These are phyloP conservation scores for Stenichneumon culpator DNA, from an alignment of 2,888 invertebrate genomes.

Conservation along the genomic window DNA sequence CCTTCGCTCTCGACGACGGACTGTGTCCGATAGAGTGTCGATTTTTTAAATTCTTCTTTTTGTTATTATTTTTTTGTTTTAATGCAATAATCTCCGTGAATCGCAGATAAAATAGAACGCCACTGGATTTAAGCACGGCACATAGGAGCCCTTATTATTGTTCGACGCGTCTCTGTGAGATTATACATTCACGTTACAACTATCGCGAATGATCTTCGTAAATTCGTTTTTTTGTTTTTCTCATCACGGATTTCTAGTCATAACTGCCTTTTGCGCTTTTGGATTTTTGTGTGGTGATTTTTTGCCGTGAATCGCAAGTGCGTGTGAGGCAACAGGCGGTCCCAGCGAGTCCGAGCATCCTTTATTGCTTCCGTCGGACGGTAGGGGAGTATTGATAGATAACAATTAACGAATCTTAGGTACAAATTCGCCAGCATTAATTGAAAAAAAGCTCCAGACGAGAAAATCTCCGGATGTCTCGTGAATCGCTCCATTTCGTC, in stretches of 20 bases:
- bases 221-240: conserved; percentile 66
- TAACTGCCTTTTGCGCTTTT: conserved; percentile 18
- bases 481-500: conserved; percentile 36
- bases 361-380: background rate
- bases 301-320: conserved; percentile 28
- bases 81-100: conserved; percentile 12
- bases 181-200: conserved; percentile 82
- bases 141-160: conserved; percentile 71
- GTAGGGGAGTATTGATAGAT: background rate
- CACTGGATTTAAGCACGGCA: conserved; percentile 73
- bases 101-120: conserved; percentile 60
- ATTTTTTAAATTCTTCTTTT: conserved; percentile 65
- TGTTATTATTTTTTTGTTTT: conserved; percentile 42
- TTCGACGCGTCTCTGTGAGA: conserved; percentile 76
- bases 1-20: conserved; percentile 25
- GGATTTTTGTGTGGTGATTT: conserved; percentile 12
- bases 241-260: conserved; percentile 28
- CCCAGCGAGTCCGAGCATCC: background rate
- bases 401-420: background rate
- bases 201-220: conserved; percentile 79
- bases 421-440: background rate
- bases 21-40: conserved; percentile 31
- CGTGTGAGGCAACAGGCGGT: background rate
- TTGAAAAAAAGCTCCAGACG: conserved; percentile 1
- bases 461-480: background rate